Percentiles rank a stretch among this genome's conserved stretches.
Evolutionary conservation across 2,888 invertebrate genomes (phyloP).

Genomic region (Spisula solida): DNA sequence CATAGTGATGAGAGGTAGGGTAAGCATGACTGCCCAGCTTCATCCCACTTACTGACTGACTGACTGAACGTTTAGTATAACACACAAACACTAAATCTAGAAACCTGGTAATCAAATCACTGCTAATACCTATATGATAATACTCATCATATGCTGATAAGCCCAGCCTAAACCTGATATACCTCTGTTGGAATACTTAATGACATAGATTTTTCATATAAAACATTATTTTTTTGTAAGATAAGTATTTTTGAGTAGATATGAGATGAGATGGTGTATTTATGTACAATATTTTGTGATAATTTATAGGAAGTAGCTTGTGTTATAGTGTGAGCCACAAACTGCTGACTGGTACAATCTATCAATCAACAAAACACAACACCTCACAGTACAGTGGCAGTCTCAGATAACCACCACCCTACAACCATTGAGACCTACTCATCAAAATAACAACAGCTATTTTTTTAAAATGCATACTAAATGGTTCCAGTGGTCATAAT

Average conservation of each 20-base stretch:
- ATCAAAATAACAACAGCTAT: too few species aligned
- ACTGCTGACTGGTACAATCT: too few species aligned
- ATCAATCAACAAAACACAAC: too few species aligned
- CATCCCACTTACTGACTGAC: background rate
- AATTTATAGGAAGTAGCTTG: too few species aligned
- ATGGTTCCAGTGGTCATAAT: too few species aligned
- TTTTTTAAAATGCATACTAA: too few species aligned
- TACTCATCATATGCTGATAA: constrained; percentile 27
- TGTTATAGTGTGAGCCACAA: too few species aligned
- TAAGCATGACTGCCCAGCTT: background rate
- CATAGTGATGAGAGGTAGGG: background rate
- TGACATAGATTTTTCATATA: constrained; percentile 14
- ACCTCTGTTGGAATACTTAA: constrained; percentile 24
- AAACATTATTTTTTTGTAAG: constrained; percentile 21
- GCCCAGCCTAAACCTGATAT: constrained; percentile 8
- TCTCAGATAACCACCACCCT: too few species aligned
- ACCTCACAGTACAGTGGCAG: too few species aligned
- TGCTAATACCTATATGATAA: constrained; percentile 11
- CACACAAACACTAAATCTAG: background rate
- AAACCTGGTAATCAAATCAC: constrained; percentile 4
- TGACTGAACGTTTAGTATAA: background rate
- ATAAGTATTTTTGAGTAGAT: constrained; percentile 15
- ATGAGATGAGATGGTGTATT: background rate
- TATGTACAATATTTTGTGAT: background rate
- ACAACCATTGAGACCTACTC: too few species aligned